phyloP scores from a whole-genome alignment of 2,797 vertebrate genomes.

The Crenichthys baileyi region DNA sequence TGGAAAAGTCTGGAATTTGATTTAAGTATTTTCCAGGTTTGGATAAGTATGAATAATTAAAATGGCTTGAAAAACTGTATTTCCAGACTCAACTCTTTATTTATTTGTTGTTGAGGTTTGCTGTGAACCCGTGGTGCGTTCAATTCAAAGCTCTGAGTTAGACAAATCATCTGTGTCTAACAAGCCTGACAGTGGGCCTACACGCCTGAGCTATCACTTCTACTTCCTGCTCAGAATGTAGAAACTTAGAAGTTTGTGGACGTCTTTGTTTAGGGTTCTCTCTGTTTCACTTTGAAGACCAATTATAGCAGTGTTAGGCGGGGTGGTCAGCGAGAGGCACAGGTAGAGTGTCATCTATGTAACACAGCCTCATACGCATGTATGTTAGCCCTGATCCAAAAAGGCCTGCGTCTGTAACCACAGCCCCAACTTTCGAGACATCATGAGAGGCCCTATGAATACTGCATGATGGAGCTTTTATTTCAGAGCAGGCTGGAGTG shows the following conservation, averaged over 20 bases:
- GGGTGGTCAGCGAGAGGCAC: constrained; percentile 42
- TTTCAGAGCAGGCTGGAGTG: constrained; percentile 75
- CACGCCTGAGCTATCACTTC: background rate
- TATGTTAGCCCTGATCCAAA: constrained; percentile 63
- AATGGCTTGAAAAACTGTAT: background rate
- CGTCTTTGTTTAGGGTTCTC: constrained; percentile 20
- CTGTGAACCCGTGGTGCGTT: too few relatives aligned
- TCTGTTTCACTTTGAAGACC: constrained; percentile 24
- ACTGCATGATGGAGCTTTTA: constrained; percentile 83
- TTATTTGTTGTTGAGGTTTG: too few relatives aligned
- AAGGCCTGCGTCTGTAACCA: constrained; percentile 54
- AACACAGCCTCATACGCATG: constrained; percentile 51
- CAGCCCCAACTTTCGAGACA: constrained; percentile 78
- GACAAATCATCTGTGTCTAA: background rate
- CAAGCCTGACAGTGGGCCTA: background rate
- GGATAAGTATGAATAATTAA: background rate
- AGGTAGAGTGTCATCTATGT: constrained; percentile 46
- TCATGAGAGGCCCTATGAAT: constrained; percentile 75
- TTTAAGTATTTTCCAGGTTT: background rate
- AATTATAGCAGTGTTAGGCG: constrained; percentile 48
- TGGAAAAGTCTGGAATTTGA: background rate
- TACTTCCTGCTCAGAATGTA: background rate
- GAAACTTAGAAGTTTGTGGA: background rate
- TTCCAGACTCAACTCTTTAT: background rate
- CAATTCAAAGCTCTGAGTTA: background rate